Evolutionary conservation across 2,113 vertebrate genomes (phyloP), one percentile per base, ranked within the genome.

Genomic region (Macquaria australasica): DNA sequence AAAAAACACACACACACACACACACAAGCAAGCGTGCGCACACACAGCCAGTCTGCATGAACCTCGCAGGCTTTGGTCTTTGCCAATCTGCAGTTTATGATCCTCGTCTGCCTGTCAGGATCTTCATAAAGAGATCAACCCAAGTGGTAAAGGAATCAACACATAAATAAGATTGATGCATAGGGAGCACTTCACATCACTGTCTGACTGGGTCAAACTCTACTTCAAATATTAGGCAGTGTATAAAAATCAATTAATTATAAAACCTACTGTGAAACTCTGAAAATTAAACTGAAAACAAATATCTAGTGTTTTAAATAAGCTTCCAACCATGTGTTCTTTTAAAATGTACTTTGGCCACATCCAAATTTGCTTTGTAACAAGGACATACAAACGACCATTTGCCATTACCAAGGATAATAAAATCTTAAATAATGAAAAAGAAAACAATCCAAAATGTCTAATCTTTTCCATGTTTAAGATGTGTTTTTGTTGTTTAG

Each of bases 71-170:
- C 81, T 68, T 21, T 73, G 8, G 71, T 75, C 37, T 73, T 59
- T 87, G 87, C 87, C 89, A 91, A 82, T 88, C 79, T 73, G 79
- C 71, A 77, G 90, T 93, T 93, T 93, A 92, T 91, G 92, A 90
- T 90, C 82, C 90, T 85, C 86, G 88, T 90, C 89, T 82, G 88
- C 82, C 90, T 90, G 91, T 92, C 82, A 78, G 81, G 69, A 70
- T 80, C 73, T 84, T 88, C 91, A 93, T 92, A 81, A 88, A 94
- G 91, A 92, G 89, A 92, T 94, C 93, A 91, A 72, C 75, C 79
- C 63, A 37, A 79, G 37, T 77, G 79, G 72, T 67, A 75, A 76
- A 81, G 41, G 71, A 81, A 85, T 50, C 31, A 25, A 60, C 73
- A 66, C 73, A 77, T 87, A 86, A 82, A 89, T 41, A 51, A 72